Evolutionary conservation across 2,888 invertebrate genomes (phyloP).

Genomic region (Marasmarcha lunaedactyla): DNA sequence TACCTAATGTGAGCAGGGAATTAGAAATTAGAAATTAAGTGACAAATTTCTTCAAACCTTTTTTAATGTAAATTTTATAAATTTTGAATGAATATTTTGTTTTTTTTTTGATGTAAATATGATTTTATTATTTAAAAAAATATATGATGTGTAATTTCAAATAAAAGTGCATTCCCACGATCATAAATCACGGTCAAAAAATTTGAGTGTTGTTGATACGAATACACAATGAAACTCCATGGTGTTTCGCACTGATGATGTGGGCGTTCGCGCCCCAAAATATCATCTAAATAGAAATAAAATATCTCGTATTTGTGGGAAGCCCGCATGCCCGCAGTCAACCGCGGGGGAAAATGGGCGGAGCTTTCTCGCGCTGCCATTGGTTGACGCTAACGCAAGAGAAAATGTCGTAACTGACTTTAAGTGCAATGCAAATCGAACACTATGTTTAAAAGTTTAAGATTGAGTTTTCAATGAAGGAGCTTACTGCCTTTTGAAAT

Average conservation of each 20-base stretch:
- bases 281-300: constrained; percentile 49
- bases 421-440: too few species aligned
- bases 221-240: constrained; percentile 59
- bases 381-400: constrained; percentile 23
- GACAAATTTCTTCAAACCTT: too few species aligned
- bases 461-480: constrained; percentile 31
- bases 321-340: constrained; percentile 51
- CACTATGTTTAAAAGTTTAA: too few species aligned
- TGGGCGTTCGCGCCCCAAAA: constrained; percentile 59
- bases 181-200: constrained; percentile 59
- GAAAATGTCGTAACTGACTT: not conserved
- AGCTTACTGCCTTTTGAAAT: constrained; percentile 15
- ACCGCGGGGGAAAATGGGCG: constrained; percentile 16
- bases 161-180: constrained; percentile 39
- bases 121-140: too few species aligned
- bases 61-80: too few species aligned
- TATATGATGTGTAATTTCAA: too few species aligned
- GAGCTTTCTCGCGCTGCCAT: constrained; percentile 25
- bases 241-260: constrained; percentile 62
- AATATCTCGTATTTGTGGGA: constrained; percentile 55
- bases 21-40: too few species aligned
- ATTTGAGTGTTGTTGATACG: constrained; percentile 55
- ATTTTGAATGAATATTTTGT: too few species aligned
- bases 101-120: too few species aligned
- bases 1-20: too few species aligned